Evolutionary conservation across 2,113 vertebrate genomes (phyloP).

Genomic region (Thalassoma bifasciatum): DNA sequence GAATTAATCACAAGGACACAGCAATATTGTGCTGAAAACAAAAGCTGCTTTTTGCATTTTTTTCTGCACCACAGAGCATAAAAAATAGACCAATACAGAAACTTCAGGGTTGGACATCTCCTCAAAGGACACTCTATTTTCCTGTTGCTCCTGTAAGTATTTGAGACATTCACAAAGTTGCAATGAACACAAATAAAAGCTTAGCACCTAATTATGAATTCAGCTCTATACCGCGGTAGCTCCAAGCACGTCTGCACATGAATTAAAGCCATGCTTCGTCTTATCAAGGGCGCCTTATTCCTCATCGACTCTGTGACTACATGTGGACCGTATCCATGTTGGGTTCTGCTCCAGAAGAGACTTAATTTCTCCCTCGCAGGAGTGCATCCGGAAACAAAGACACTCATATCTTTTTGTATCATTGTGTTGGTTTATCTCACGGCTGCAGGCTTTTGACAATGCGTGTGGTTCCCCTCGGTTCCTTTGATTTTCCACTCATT

Average conservation of each 20-base stretch:
- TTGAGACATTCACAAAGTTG: conserved; percentile 16
- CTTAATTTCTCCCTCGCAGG: conserved; percentile 54
- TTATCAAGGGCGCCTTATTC: conserved; percentile 48
- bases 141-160: conserved; percentile 11
- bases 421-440: conserved; percentile 73
- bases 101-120: conserved; percentile 45
- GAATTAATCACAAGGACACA: conserved; percentile 56
- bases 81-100: conserved; percentile 49
- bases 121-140: conserved; percentile 39
- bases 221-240: conserved; percentile 16
- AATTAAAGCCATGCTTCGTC: conserved; percentile 13
- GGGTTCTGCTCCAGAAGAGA: conserved; percentile 63
- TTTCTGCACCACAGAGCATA: conserved; percentile 26
- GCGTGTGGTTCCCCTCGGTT: conserved; percentile 55
- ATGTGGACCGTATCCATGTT: conserved; percentile 47
- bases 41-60: conserved; percentile 30
- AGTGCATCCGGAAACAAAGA: conserved; percentile 55
- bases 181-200: conserved; percentile 44
- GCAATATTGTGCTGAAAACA: conserved; percentile 51
- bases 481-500: conserved; percentile 66
- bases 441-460: conserved; percentile 75
- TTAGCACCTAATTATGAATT: conserved; percentile 26
- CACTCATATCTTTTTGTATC: conserved; percentile 64
- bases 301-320: conserved; percentile 39
- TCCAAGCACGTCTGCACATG: conserved; percentile 32